Evolutionary conservation across 2,888 invertebrate species (phyloP), one percentile per base, ranked within the genome.

Genomic region (Alviniconcha strummeri): DNA sequence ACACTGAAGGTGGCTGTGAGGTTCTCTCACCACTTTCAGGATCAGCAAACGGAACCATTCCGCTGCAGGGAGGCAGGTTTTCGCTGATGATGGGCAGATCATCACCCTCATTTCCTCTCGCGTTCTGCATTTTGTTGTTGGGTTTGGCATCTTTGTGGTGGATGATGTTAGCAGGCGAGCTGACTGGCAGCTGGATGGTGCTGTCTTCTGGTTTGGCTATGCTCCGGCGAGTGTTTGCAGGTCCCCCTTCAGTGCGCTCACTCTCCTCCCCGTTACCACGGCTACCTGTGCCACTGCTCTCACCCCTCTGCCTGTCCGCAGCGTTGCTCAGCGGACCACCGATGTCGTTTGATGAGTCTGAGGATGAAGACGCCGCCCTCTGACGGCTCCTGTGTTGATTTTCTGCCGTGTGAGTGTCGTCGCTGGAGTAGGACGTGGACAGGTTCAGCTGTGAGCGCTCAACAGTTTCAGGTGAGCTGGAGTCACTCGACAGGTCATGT

Each of bases 351-450:
- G 75, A 75, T 5, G 75, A 64, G 17, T 81, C 81, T 9, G 81
- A 74, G 9, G 79, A 60, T 19, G 36, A 52, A 7, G 77, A 77
- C 13, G 19, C 57, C 19, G 4, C 36, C 9, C 36, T 36, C 36
- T 17, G 64, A 17, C 17, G 64, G 4, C 52, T 76, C 2, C 67
- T 55, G 8, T 77, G 76, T 15, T 56, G 69, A 11, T 36, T n/a
- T 4, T 17, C 11, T 7, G 54, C 19, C 7, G 67, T 8, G 7
- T 82, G 82, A 2, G 57, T 77, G 71, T 82, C 82, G 19, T 82
- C 82, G 52, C 79, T 83, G 79, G 83, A 83, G 74, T 9, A 56
- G 19, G 81, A 81, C 11, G 36, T 19, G 57, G 72, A 69, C 55
- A 80, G 52, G 19, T 52, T 19, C 11, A 54, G 19, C 54, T 57